phyloP scores from a whole-genome alignment of 1,140 invertebrate species.

The Carposina sasakii region DNA sequence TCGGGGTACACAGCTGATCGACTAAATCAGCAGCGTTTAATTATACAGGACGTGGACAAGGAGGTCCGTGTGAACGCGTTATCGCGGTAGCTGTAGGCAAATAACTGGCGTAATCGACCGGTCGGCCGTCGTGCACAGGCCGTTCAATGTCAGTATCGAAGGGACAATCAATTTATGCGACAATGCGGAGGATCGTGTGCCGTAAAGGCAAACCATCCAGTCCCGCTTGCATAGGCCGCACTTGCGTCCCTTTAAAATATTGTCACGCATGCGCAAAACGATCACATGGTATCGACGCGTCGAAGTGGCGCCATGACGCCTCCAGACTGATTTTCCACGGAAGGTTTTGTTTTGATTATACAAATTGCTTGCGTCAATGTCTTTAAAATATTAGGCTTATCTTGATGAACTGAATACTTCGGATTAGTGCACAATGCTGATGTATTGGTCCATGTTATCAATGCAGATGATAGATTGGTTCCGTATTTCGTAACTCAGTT shows the following conservation, averaged over 20 bases:
- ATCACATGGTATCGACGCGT: conserved; percentile 52
- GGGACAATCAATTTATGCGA: conserved; percentile 67
- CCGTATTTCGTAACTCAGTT: no score
- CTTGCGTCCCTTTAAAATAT: conserved; percentile 31
- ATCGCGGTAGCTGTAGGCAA: conserved; percentile 41
- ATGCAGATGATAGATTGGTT: no score
- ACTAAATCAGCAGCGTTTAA: conserved; percentile 19
- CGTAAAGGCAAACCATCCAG: conserved; percentile 41
- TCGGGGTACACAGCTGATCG: conserved; percentile 30
- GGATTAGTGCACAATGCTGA: no score
- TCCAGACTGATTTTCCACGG: conserved; percentile 7
- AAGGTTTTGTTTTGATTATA: no score
- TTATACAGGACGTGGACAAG: conserved; percentile 20
- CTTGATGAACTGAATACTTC: no score
- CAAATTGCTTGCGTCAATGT: no score
- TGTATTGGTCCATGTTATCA: no score
- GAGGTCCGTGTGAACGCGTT: conserved; percentile 28
- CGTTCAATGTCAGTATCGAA: conserved; percentile 67
- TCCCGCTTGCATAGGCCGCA: conserved; percentile 31
- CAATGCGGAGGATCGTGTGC: conserved; percentile 52
- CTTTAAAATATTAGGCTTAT: no score
- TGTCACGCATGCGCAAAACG: conserved; percentile 33
- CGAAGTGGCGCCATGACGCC: conserved; percentile 43
- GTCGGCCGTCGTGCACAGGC: conserved; percentile 43
- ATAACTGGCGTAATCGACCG: conserved; percentile 50